A percentile compares a stretch with the other conserved stretches of the same genome.
phyloP scores from a whole-genome alignment of 2,797 vertebrate species.

The Scarus forsteni region DNA sequence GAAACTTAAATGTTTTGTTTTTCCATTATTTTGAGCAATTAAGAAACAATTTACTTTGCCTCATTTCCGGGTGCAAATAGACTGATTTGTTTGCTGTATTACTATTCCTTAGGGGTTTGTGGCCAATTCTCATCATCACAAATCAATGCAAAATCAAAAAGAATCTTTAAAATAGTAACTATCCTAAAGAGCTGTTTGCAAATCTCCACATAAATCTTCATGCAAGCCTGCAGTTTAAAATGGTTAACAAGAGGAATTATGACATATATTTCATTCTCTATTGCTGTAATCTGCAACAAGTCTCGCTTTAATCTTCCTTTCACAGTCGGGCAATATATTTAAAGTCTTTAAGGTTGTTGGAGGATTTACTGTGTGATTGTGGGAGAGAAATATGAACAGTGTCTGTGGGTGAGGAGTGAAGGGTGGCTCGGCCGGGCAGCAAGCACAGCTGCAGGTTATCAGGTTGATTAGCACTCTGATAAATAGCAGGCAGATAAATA shows the following conservation, averaged over 20 bases:
- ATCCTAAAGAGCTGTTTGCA: not conserved
- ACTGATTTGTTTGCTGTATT: no score
- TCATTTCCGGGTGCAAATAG: no score
- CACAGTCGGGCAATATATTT: constrained; percentile 18
- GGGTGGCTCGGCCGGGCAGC: constrained; percentile 45
- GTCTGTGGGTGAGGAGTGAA: constrained; percentile 37
- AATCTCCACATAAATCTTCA: constrained; percentile 1
- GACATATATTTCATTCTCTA: constrained; percentile 1
- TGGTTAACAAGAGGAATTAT: constrained; percentile 2
- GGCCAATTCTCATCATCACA: no score
- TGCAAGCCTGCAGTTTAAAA: not conserved
- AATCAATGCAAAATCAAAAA: no score
- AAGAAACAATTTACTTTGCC: no score
- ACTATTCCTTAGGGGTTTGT: no score
- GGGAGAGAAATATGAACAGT: constrained; percentile 34
- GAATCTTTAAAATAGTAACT: no score
- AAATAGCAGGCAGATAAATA: constrained; percentile 58
- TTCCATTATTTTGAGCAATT: no score
- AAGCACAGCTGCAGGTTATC: constrained; percentile 68
- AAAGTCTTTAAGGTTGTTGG: constrained; percentile 22
- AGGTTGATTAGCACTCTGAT: constrained; percentile 71
- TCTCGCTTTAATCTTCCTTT: constrained; percentile 17
- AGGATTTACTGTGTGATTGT: constrained; percentile 43
- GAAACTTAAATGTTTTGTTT: no score
- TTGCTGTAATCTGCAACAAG: constrained; percentile 24